phyloP scores from a whole-genome alignment of 1,140 invertebrate genomes.

The Zaprionus capensis region DNA sequence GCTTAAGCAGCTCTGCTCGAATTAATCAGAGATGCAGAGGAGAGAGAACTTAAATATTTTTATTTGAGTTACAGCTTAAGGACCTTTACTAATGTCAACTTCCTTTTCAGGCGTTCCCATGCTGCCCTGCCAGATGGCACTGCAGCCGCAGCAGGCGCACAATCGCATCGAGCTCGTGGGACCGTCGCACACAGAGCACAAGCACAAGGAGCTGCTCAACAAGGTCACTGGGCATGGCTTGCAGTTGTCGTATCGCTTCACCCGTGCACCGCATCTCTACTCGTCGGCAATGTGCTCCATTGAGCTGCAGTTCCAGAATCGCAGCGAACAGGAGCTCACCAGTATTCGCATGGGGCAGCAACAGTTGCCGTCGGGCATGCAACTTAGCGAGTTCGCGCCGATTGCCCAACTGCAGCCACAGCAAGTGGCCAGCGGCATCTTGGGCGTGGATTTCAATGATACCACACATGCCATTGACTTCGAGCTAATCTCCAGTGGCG shows the following conservation, averaged over 20 bases:
- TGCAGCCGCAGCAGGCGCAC: constrained; percentile 61
- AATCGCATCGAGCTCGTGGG: constrained; percentile 86
- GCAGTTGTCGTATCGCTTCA: constrained; percentile 90
- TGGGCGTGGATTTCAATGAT: constrained; percentile 98
- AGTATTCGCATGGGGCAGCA: constrained; percentile 88
- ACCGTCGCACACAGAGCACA: constrained; percentile 87
- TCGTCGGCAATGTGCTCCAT: constrained; percentile 93
- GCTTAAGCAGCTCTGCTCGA: too few relatives aligned
- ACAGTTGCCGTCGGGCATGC: constrained; percentile 89
- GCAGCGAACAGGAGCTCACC: constrained; percentile 88
- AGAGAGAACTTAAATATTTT: too few relatives aligned
- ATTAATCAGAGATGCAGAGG: too few relatives aligned
- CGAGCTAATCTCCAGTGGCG: constrained; percentile 88
- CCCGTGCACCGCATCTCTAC: constrained; percentile 93
- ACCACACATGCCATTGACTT: constrained; percentile 94
- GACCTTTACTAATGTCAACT: neutral
- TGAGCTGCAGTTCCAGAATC: constrained; percentile 93
- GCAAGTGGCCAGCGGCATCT: constrained; percentile 87
- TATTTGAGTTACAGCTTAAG: too few relatives aligned
- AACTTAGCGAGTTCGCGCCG: constrained; percentile 92
- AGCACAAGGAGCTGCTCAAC: constrained; percentile 90
- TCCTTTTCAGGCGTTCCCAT: constrained; percentile 57
- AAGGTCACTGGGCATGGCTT: constrained; percentile 91
- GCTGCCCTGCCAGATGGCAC: constrained; percentile 35
- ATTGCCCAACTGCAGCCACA: constrained; percentile 87